phyloP scores from a whole-genome alignment of 2,888 invertebrate species.

The Chrysolina oricalcia region DNA sequence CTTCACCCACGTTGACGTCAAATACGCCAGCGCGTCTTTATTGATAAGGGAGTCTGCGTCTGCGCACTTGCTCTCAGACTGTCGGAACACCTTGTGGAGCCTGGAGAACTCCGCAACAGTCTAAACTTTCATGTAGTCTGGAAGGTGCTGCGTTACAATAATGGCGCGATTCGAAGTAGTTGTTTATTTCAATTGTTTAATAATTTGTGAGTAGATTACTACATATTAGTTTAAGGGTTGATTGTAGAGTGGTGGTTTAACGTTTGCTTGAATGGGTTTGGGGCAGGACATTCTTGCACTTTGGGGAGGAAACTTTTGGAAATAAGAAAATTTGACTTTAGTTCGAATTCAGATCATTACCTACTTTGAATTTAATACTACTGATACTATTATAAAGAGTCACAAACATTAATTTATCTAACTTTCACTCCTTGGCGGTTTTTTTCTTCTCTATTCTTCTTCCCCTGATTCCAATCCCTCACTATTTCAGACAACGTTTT shows the following conservation, averaged over 20 bases:
- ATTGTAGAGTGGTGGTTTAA: neutral
- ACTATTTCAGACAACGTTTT: too few relatives aligned
- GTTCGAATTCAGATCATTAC: too few relatives aligned
- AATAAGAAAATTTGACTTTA: too few relatives aligned
- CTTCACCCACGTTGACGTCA: conserved; percentile 59
- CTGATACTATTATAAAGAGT: too few relatives aligned
- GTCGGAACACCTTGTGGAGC: conserved; percentile 44
- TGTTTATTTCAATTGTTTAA: conserved; percentile 53
- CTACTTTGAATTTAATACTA: too few relatives aligned
- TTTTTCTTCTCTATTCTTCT: too few relatives aligned
- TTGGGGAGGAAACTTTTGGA: neutral
- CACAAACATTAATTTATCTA: too few relatives aligned
- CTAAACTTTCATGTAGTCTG: conserved; percentile 57
- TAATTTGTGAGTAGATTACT: conserved; percentile 54
- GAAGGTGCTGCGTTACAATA: conserved; percentile 54
- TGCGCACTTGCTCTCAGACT: conserved; percentile 58
- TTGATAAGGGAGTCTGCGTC: conserved; percentile 60
- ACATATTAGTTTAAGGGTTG: neutral
- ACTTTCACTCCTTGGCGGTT: too few relatives aligned
- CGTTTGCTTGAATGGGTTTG: neutral
- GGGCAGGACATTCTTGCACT: neutral
- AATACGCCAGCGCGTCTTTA: conserved; percentile 62
- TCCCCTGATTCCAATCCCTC: too few relatives aligned
- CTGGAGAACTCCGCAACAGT: conserved; percentile 54
- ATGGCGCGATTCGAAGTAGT: conserved; percentile 57